A percentile compares a stretch with the other conserved stretches of the same genome.
Evolutionary conservation across 2,888 invertebrate species (phyloP).

Genomic region (Callimorpha dominula): DNA sequence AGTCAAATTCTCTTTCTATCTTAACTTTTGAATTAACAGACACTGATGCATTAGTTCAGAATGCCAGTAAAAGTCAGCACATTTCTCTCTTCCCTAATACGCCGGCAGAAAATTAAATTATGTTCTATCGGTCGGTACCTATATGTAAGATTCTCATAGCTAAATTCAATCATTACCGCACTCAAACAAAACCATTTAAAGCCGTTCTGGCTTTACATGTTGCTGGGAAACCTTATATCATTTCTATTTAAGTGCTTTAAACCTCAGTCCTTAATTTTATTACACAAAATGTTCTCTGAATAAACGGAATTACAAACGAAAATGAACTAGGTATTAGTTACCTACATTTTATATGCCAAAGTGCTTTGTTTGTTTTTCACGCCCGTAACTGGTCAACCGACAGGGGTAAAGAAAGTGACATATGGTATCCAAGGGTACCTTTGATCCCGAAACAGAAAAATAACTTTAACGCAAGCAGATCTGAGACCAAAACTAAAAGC

Average conservation of each 20-base stretch:
- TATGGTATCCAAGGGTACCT: too few species aligned
- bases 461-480: too few species aligned
- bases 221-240: background rate
- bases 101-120: background rate
- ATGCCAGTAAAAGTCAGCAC: background rate
- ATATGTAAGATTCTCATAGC: background rate
- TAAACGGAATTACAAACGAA: background rate
- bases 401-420: background rate
- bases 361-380: background rate
- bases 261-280: background rate
- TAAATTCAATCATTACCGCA: background rate
- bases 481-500: too few species aligned
- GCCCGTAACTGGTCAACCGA: background rate
- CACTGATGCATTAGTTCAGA: too few species aligned
- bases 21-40: too few species aligned
- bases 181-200: background rate
- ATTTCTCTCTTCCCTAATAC: background rate
- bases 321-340: background rate
- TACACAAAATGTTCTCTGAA: background rate
- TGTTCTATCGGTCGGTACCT: background rate
- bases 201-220: background rate
- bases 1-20: too few species aligned
- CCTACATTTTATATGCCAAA: too few species aligned
- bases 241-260: conserved; percentile 1
- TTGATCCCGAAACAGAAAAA: too few species aligned